phyloP scores from a whole-genome alignment of 64 coral and sea anemone species.

The Astreopora myriophthalma region DNA sequence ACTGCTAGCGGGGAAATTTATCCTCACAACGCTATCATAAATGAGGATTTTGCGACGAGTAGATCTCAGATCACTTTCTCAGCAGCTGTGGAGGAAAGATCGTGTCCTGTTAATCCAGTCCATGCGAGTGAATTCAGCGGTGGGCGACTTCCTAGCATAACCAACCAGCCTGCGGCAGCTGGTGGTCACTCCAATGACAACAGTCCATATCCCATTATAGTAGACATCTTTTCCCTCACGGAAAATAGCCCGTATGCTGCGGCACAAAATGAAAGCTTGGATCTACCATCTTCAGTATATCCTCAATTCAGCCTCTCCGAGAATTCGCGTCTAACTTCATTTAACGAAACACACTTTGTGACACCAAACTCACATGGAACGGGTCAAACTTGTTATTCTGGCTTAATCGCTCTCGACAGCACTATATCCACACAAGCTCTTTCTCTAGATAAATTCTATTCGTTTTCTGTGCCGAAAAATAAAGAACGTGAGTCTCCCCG shows the following conservation, averaged over 20 bases:
- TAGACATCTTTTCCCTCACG: background rate
- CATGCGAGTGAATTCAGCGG: background rate
- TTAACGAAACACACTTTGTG: background rate
- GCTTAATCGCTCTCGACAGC: background rate
- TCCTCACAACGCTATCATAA: background rate
- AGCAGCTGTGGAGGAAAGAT: background rate
- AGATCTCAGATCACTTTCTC: background rate
- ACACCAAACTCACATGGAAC: background rate
- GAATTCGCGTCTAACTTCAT: background rate
- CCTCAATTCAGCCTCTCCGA: background rate
- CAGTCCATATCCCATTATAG: background rate
- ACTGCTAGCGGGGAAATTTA: background rate
- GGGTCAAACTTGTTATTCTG: background rate
- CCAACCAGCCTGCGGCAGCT: background rate
- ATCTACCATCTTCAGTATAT: background rate
- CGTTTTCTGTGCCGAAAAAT: background rate
- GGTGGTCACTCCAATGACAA: background rate
- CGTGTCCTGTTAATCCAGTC: background rate
- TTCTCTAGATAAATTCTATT: slow-evolving; percentile 20
- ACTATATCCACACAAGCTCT: background rate
- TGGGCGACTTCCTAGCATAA: background rate
- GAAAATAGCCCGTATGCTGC: background rate
- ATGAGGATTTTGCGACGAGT: background rate
- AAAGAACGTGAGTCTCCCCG: background rate
- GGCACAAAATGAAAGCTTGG: background rate